phyloP scores from a whole-genome alignment of 2,888 invertebrate species.

The Pimpla rufipes region DNA sequence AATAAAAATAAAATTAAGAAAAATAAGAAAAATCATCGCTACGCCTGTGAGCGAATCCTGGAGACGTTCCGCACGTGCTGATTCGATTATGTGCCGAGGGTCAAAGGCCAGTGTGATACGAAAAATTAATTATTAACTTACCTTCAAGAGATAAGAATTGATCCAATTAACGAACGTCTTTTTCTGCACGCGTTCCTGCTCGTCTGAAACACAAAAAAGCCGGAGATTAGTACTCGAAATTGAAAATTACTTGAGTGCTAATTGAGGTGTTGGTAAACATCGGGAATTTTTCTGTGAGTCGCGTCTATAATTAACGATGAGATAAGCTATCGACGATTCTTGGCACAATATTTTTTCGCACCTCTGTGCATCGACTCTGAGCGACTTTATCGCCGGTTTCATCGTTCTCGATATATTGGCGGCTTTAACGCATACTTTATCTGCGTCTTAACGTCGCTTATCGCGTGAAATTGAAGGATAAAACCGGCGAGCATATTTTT shows the following conservation, averaged over 20 bases:
- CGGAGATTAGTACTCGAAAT: neutral
- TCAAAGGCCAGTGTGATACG: conserved; percentile 24
- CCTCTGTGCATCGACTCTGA: neutral
- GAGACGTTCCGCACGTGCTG: neutral
- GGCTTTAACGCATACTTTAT: neutral
- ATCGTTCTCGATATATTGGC: neutral
- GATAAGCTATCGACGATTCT: conserved; percentile 47
- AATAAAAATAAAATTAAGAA: neutral
- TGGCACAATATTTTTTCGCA: conserved; percentile 29
- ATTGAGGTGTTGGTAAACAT: neutral
- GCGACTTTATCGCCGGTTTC: conserved; percentile 2
- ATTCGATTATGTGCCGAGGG: neutral
- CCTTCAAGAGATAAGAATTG: conserved; percentile 98
- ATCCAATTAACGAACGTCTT: conserved; percentile 99
- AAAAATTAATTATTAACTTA: conserved; percentile 86
- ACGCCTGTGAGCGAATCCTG: neutral
- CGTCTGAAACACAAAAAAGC: conserved; percentile 91
- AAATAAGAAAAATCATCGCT: conserved; percentile 28
- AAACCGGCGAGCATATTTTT: conserved; percentile 16
- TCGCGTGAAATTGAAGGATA: conserved; percentile 24
- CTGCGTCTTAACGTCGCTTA: neutral
- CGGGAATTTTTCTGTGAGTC: neutral
- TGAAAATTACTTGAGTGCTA: neutral
- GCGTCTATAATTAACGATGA: conserved; percentile 19
- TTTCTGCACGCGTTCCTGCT: conserved; percentile 99